Conservation (phyloP, 2,113 vertebrate genomes). For the Malaclemys terrapin region DNA sequence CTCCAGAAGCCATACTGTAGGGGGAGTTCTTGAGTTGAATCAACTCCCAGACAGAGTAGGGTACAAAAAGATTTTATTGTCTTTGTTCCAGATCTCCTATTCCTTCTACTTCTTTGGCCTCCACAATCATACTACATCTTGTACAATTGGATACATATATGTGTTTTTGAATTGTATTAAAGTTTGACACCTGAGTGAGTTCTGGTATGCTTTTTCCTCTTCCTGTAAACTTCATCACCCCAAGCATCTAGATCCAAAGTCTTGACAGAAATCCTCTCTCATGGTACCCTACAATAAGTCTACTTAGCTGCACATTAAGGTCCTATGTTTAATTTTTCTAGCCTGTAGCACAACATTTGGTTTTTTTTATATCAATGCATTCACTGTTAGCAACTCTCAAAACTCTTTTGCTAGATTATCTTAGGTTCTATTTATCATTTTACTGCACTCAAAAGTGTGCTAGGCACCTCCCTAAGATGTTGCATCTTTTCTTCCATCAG, state of each 20-base stretch:
- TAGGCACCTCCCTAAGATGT: not conserved
- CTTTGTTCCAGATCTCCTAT: not conserved
- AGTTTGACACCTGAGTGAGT: fast-evolving
- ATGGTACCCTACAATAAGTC: not conserved
- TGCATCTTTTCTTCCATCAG: not conserved
- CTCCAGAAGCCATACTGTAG: not conserved
- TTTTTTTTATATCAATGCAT: not conserved
- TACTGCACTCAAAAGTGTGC: not conserved
- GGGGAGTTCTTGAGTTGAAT: fast-evolving
- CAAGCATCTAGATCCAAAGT: not conserved
- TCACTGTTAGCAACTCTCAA: not conserved
- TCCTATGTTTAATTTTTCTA: not conserved
- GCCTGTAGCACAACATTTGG: not conserved
- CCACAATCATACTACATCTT: not conserved
- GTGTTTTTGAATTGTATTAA: not conserved
- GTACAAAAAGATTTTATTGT: not conserved
- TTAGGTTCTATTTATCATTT: not conserved
- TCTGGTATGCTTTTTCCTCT: fast-evolving
- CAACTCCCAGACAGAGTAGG: not conserved
- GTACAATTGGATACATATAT: not conserved
- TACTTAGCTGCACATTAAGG: not conserved
- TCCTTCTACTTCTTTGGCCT: not conserved
- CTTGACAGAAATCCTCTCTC: not conserved
- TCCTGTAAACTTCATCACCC: not conserved
- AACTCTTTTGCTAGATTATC: not conserved